Percentiles rank a stretch among this genome's conserved stretches.
phyloP scores from a whole-genome alignment of 2,797 vertebrate genomes.

The Falco rusticolus region DNA sequence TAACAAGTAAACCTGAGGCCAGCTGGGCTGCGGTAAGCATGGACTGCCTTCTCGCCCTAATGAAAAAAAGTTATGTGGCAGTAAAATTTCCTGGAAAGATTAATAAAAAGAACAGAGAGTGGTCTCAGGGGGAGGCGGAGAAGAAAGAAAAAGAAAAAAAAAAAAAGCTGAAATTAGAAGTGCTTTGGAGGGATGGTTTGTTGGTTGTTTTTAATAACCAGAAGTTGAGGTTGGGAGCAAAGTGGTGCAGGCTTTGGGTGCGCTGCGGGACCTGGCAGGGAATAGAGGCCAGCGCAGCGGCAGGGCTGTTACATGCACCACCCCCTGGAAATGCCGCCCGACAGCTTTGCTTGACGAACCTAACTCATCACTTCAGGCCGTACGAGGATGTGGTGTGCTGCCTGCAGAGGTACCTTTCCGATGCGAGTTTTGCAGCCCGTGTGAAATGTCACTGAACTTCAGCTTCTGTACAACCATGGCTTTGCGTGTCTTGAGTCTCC shows the following conservation, averaged over 20 bases:
- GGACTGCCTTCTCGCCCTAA: neutral
- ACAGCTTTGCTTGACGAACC: neutral
- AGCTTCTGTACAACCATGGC: neutral
- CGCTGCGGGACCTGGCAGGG: fast-evolving
- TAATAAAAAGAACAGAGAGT: neutral
- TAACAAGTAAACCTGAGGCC: neutral
- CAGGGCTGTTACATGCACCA: fast-evolving
- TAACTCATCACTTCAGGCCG: neutral
- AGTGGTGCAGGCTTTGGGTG: neutral
- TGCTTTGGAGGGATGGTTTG: neutral
- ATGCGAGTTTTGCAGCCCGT: fast-evolving
- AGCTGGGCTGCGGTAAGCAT: neutral
- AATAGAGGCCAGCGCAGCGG: fast-evolving
- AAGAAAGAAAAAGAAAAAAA: neutral
- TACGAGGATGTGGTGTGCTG: neutral
- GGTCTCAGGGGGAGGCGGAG: neutral
- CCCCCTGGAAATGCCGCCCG: neutral
- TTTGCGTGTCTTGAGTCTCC: fast-evolving
- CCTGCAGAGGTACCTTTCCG: neutral
- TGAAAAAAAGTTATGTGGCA: neutral
- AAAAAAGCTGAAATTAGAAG: neutral
- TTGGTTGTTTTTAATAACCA: neutral
- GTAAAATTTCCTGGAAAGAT: neutral
- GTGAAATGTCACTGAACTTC: neutral
- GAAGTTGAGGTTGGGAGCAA: neutral